Conservation (phyloP, 2,888 invertebrate genomes). For the Netelia virgata region DNA sequence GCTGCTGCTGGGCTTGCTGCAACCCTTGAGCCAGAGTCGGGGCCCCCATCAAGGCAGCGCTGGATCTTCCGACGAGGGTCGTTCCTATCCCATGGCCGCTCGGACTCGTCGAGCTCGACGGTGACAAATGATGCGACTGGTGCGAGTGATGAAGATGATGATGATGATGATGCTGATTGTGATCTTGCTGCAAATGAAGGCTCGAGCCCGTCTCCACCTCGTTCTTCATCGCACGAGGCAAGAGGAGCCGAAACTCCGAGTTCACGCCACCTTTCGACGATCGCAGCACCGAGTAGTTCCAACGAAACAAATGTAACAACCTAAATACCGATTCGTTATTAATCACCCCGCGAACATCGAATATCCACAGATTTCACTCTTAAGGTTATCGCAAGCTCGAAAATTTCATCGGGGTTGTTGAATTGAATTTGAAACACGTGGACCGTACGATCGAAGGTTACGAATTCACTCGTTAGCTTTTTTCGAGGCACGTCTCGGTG, state of each 20-base stretch:
- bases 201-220: constrained; percentile 75
- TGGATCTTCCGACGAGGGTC: constrained; percentile 51
- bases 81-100: constrained; percentile 27
- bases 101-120: constrained; percentile 43
- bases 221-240: constrained; percentile 79
- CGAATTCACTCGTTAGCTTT: neutral
- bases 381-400: constrained; percentile 17
- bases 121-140: constrained; percentile 53
- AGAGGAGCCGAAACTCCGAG: constrained; percentile 16
- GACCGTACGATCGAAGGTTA: neutral
- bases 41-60: constrained; percentile 57
- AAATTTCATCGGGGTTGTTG: neutral
- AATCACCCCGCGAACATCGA: neutral
- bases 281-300: neutral
- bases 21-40: constrained; percentile 55
- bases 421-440: neutral
- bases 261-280: neutral
- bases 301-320: constrained; percentile 17
- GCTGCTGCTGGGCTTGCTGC: constrained; percentile 54
- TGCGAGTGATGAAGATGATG: constrained; percentile 59
- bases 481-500: constrained; percentile 38
- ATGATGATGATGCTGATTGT: constrained; percentile 56
- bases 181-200: constrained; percentile 72
- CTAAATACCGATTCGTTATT: neutral
- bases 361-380: neutral